These are phyloP conservation scores for Coturnix japonica DNA, from an alignment of 2,113 vertebrate species.

Conservation along the genomic window DNA sequence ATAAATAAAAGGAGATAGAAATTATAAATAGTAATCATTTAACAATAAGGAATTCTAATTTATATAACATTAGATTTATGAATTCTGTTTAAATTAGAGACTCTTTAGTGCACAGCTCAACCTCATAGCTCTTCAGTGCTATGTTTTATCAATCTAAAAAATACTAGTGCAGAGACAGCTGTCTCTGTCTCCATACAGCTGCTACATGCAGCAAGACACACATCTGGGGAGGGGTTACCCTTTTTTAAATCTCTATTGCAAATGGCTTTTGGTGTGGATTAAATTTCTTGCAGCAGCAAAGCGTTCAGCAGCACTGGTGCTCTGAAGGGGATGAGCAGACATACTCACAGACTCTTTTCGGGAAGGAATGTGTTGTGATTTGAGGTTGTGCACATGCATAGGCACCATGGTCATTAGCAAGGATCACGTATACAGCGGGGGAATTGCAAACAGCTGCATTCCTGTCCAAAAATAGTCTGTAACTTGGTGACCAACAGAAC, in stretches of 20 bases:
- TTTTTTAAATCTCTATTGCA: not conserved
- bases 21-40: not conserved
- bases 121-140: not conserved
- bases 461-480: conserved; percentile 3
- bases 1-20: not conserved
- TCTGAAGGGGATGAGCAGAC: conserved; percentile 62
- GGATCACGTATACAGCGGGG: not conserved
- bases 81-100: not conserved
- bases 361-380: not conserved
- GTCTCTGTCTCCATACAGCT: not conserved
- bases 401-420: not conserved
- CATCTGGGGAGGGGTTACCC: not conserved
- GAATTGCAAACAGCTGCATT: not conserved
- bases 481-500: not conserved
- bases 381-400: not conserved
- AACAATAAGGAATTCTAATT: not conserved
- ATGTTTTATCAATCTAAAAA: not conserved
- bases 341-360: not conserved
- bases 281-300: conserved; percentile 38
- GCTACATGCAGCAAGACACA: not conserved
- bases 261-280: conserved; percentile 77
- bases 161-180: not conserved
- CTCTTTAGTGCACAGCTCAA: not conserved
- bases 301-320: conserved; percentile 45
- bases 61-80: not conserved